phyloP scores from a whole-genome alignment of 1,140 invertebrate genomes.

The Zaprionus capensis region DNA sequence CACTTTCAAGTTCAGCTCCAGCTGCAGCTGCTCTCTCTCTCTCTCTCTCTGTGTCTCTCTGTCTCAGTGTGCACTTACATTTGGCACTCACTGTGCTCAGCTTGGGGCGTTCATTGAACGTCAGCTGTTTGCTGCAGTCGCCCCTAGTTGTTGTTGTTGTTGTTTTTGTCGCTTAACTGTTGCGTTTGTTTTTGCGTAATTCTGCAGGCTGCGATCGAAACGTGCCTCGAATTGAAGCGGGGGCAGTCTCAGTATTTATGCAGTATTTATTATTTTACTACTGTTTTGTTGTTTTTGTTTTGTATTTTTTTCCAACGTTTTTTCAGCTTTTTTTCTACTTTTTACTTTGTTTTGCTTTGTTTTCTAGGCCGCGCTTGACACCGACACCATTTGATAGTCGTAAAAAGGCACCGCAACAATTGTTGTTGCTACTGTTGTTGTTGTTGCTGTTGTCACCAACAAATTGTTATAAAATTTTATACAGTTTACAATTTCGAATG shows the following conservation, averaged over 20 bases:
- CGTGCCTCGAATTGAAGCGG: slow-evolving; percentile 69
- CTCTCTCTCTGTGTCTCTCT: slow-evolving; percentile 17
- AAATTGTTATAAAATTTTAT: slow-evolving; percentile 44
- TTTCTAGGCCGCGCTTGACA: slow-evolving; percentile 79
- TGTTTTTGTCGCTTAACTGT: not conserved
- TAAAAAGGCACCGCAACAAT: slow-evolving; percentile 44
- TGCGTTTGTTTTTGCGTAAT: slow-evolving; percentile 71
- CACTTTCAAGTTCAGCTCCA: slow-evolving; percentile 79
- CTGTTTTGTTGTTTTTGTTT: slow-evolving; percentile 2
- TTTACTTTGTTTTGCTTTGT: slow-evolving; percentile 44
- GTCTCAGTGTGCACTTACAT: slow-evolving; percentile 50
- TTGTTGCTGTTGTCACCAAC: slow-evolving; percentile 37
- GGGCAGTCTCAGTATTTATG: slow-evolving; percentile 13
- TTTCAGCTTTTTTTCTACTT: slow-evolving; percentile 9
- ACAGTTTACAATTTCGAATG: slow-evolving; percentile 64
- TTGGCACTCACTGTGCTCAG: slow-evolving; percentile 53
- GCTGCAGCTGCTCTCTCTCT: slow-evolving; percentile 16
- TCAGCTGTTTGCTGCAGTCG: slow-evolving; percentile 60
- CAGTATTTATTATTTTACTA: slow-evolving; percentile 12
- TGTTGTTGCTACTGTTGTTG: slow-evolving; percentile 24
- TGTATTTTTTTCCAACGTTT: slow-evolving; percentile 7
- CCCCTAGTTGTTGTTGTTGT: slow-evolving; percentile 19
- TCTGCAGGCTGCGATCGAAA: slow-evolving; percentile 57
- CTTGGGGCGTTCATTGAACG: slow-evolving; percentile 70
- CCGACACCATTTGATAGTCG: slow-evolving; percentile 73